Evolutionary conservation across 1,140 invertebrate species (phyloP).

Genomic region (Spodoptera frugiperda): DNA sequence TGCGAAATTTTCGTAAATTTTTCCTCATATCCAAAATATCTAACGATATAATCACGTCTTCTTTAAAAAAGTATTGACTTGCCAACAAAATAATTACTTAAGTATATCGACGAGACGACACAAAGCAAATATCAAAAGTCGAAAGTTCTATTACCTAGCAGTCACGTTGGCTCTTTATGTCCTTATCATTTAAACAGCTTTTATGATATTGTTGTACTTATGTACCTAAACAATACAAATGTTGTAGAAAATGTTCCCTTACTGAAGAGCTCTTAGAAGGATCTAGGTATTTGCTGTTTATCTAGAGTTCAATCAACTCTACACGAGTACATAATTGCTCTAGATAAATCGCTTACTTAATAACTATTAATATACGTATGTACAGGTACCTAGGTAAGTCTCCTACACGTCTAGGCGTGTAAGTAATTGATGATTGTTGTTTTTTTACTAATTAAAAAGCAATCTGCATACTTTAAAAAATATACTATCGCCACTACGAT

Average conservation of each 20-base stretch:
- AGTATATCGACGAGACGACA: no score
- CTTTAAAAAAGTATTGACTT: no score
- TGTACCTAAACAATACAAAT: background rate
- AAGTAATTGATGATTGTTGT: background rate
- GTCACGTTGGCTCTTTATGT: no score
- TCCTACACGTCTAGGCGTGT: constrained; percentile 22
- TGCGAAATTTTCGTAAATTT: no score
- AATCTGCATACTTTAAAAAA: background rate
- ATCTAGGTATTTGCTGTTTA: constrained; percentile 33
- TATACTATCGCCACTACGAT: background rate
- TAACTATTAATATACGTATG: constrained; percentile 28
- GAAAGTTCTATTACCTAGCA: no score
- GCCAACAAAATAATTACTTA: no score
- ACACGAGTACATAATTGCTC: constrained; percentile 56
- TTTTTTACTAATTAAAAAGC: constrained; percentile 1
- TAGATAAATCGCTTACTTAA: constrained; percentile 56
- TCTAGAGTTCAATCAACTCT: constrained; percentile 63
- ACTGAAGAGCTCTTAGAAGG: constrained; percentile 10
- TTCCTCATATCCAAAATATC: no score
- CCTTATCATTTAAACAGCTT: no score
- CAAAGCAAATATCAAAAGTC: no score
- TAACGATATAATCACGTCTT: no score
- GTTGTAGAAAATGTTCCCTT: background rate
- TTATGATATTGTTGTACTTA: no score
- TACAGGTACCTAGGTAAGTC: constrained; percentile 43